Evolutionary conservation across 2,888 invertebrate species (phyloP), one percentile per base, ranked within the genome.

Genomic region (Itoplectis maculator): DNA sequence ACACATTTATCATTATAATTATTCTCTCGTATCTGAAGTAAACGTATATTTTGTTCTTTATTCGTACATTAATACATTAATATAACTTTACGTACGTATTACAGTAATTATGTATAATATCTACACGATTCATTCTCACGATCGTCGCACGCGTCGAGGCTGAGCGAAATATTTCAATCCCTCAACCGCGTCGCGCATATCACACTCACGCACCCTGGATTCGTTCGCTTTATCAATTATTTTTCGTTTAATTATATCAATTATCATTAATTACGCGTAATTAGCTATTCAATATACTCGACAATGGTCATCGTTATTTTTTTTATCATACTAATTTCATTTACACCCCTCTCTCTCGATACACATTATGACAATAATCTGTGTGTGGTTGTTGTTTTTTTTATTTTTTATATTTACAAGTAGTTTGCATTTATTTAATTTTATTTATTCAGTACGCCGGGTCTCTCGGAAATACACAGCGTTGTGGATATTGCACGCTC

Each of bases 71-170:
- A 8, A 54, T 54, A 29, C 29, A 54, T 54, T 54, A 23, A 54
- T 54, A 23, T 54, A 37, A 59, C n/a, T 47, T 63, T 15, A 18
- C 11, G 59, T 72, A 59, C 59, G 37, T 37, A 15, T 35, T 63
- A 73, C 23, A 73, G 45, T 47, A 15, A 37, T 73, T 73, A 74
- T 65, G 8, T 74, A 51, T 63, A 51, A 74, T 74, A 74, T 65
- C 74, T 74, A 74, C 74, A 65, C 47, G 45, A 49, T 72, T 72
- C 61, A 72, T 72, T 72, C 4, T 18, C 56, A 56, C 15, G 9
- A n/a, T n/a, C n/a, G n/a, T n/a, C n/a, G 15, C 18, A 18, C 42
- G 56, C 56, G 35, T 29, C 56, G 18, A 69, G 23, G 40, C 23
- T 54, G 54, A 20, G 13, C 69, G 40, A 69, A 20, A 5, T n/a